Evolutionary conservation across 2,888 invertebrate species (phyloP), one percentile per base, ranked within the genome.

Genomic region (Atrina japonica): DNA sequence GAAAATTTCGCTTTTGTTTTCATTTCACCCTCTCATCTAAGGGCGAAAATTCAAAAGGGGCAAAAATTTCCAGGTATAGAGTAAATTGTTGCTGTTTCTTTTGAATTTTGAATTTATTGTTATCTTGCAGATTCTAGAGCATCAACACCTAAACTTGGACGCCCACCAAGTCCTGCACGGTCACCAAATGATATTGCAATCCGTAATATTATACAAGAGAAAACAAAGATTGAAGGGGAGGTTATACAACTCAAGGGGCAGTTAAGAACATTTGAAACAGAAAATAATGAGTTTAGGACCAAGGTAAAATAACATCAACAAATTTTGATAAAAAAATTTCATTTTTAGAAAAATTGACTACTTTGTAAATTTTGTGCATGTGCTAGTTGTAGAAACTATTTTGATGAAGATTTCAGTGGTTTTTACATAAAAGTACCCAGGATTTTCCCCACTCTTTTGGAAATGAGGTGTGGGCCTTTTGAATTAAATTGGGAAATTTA

Each of bases 171-270:
- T 68, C 83, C 83, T 21, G 83, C 82, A 7, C 72, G 85, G 18
- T 78, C 84, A 29, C 70, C 83, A 1, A 85, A 82, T 70, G 87
- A 86, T 76, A 75, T 86, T 45, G 83, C 84, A 3, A 66, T 87
- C 23, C 73, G 86, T 18, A 85, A 85, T 60, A 83, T 86, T 29
- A 86, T 86, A 21, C 82, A 80, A 41, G 86, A 88, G 60, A 88
- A 88, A 60, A 88, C 86, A 5, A 86, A 86, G 58, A 75, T 87
- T 11, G 86, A 88, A 56, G 80, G 79, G 50, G 88, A 88, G 72
- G 76, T 86, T 14, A 74, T 87, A 6, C 75, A 80, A 1, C 64
- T 83, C 45, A 81, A 82, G 56, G 74, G 78, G 11, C 80, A 84
- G 66, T 70, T 86, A 16, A 73, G 81, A 56, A 67, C 70, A 1